Percentiles rank a stretch among this genome's conserved stretches.
Conservation (phyloP, 2,113 vertebrate genomes). For the Lonchura striata region DNA sequence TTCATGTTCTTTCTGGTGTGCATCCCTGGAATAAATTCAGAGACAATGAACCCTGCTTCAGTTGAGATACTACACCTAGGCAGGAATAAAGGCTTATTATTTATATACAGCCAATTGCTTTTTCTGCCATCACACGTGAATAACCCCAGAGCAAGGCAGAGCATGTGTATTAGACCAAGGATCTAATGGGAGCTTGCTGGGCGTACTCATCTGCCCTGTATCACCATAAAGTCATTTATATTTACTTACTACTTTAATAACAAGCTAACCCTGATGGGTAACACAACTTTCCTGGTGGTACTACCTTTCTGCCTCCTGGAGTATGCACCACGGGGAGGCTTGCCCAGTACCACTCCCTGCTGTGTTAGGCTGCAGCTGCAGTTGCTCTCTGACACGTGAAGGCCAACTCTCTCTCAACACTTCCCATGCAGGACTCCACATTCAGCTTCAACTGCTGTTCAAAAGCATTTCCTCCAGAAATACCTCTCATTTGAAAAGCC, state of each 20-base stretch:
- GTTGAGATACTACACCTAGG: neutral
- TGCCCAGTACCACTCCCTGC: rapidly evolving
- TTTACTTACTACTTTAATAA: neutral
- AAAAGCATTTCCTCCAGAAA: neutral
- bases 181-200: rapidly evolving
- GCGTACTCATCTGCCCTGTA: neutral
- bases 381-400: rapidly evolving
- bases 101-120: neutral
- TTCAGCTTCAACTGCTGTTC: neutral
- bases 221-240: neutral
- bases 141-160: neutral
- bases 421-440: neutral
- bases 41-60: neutral
- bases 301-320: neutral
- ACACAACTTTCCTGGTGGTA: neutral
- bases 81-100: neutral
- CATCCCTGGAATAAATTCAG: neutral
- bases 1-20: rapidly evolving
- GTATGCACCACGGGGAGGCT: rapidly evolving
- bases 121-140: neutral
- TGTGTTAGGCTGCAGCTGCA: rapidly evolving
- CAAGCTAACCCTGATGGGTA: rapidly evolving
- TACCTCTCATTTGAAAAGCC: neutral
- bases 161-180: neutral
- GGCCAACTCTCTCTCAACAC: neutral